Percentiles rank a stretch among this genome's conserved stretches.
Evolutionary conservation across 2,797 vertebrate genomes (phyloP).

Genomic region (Knipowitschia caucasica): DNA sequence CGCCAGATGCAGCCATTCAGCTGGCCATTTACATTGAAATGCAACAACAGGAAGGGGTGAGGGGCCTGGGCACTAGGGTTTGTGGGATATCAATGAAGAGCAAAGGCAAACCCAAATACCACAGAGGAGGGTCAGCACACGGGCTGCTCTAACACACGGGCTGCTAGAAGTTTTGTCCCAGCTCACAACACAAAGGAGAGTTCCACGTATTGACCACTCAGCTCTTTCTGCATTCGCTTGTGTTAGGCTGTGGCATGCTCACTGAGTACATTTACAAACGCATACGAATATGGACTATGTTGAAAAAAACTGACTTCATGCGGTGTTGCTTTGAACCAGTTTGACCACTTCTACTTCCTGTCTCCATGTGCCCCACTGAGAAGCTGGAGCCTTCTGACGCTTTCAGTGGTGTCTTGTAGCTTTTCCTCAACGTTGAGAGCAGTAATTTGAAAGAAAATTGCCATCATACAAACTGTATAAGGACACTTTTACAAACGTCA

Average conservation of each 20-base stretch:
- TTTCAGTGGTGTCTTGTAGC: too few relatives aligned
- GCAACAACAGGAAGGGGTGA: constrained; percentile 79
- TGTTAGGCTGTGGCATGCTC: constrained; percentile 47
- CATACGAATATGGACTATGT: too few relatives aligned
- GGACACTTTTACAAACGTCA: too few relatives aligned
- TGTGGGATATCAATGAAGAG: constrained; percentile 62
- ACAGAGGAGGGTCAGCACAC: constrained; percentile 63
- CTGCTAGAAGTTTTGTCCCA: constrained; percentile 58
- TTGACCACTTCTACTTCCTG: too few relatives aligned
- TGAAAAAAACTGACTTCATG: too few relatives aligned
- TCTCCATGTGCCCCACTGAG: too few relatives aligned
- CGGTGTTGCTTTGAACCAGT: too few relatives aligned
- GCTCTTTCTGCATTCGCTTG: constrained; percentile 60
- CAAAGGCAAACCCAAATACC: constrained; percentile 76
- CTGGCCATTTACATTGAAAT: constrained; percentile 82
- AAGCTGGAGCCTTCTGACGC: too few relatives aligned
- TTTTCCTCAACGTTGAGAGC: too few relatives aligned
- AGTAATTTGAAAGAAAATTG: too few relatives aligned
- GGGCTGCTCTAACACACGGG: constrained; percentile 37
- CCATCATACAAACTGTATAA: too few relatives aligned
- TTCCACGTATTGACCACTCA: constrained; percentile 66
- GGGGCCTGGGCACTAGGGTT: constrained; percentile 50
- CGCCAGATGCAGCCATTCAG: constrained; percentile 85
- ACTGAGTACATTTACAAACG: too few relatives aligned
- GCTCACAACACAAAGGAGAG: constrained; percentile 70